phyloP scores from a whole-genome alignment of 2,113 vertebrate species.

The Mionectes macconnelli region DNA sequence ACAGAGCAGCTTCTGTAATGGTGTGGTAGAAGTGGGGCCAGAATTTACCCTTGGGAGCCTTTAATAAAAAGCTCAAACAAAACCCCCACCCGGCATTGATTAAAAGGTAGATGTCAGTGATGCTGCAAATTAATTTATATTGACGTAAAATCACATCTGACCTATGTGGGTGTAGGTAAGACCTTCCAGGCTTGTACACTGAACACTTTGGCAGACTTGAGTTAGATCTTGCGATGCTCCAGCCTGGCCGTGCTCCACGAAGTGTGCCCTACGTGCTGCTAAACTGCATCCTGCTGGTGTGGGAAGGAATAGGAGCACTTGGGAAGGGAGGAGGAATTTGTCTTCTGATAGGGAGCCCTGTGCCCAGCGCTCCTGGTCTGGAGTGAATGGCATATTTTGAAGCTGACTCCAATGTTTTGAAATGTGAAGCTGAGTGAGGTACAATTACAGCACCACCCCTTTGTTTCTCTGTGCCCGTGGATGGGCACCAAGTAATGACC shows the following conservation, averaged over 20 bases:
- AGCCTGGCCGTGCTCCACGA: neutral
- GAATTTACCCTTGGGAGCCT: neutral
- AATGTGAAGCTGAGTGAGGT: slow-evolving; percentile 28
- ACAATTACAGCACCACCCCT: slow-evolving; percentile 13
- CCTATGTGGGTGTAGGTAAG: neutral
- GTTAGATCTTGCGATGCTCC: neutral
- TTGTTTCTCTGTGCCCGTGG: neutral
- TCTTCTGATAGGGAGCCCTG: neutral
- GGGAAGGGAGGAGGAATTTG: neutral
- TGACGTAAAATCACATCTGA: neutral
- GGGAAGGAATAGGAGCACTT: neutral
- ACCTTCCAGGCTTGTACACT: neutral
- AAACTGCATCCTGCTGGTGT: neutral
- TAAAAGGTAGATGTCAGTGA: neutral
- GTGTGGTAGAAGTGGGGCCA: neutral
- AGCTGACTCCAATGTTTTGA: slow-evolving; percentile 42
- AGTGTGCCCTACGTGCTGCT: neutral
- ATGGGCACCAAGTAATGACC: neutral
- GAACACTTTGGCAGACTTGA: neutral
- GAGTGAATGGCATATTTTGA: slow-evolving; percentile 47
- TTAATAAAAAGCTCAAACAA: neutral
- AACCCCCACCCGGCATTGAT: neutral
- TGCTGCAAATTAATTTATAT: neutral
- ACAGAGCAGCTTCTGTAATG: slow-evolving; percentile 16
- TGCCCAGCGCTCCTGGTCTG: neutral